phyloP scores from a whole-genome alignment of 2,888 invertebrate genomes.

The Drosophila paramelanica region DNA sequence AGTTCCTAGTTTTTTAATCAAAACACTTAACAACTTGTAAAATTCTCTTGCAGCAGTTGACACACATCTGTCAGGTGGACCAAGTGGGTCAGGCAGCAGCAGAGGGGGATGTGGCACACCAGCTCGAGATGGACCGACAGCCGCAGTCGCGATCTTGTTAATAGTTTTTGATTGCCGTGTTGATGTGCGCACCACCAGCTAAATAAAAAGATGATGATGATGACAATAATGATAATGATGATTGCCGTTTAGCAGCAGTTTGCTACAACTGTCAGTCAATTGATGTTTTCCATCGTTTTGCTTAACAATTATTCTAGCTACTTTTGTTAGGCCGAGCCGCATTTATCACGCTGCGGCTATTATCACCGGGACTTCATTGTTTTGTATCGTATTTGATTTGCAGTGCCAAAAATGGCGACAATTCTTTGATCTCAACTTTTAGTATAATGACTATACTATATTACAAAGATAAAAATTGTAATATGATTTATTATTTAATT shows the following conservation, averaged over 20 bases:
- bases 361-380: slow-evolving; percentile 44
- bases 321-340: slow-evolving; percentile 13
- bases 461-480: no score
- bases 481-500: no score
- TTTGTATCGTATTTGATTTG: slow-evolving; percentile 25
- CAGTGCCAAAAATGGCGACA: slow-evolving; percentile 2
- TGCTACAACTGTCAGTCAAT: slow-evolving; percentile 19
- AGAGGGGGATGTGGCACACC: slow-evolving; percentile 8
- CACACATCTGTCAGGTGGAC: slow-evolving; percentile 74
- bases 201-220: slow-evolving; percentile 43
- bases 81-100: slow-evolving; percentile 67
- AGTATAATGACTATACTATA: no score
- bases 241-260: slow-evolving; percentile 64
- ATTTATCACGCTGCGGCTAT: slow-evolving; percentile 50
- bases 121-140: slow-evolving; percentile 19
- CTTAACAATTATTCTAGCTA: slow-evolving; percentile 58
- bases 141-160: slow-evolving; percentile 69
- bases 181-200: slow-evolving; percentile 67
- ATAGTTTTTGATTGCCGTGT: slow-evolving; percentile 75
- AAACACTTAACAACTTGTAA: slow-evolving; percentile 79
- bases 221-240: slow-evolving; percentile 42
- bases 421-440: background rate
- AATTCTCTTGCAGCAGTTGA: slow-evolving; percentile 74
- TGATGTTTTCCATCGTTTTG: slow-evolving; percentile 28
- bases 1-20: slow-evolving; percentile 59